Evolutionary conservation across 2,113 vertebrate species (phyloP).

Genomic region (Athene cunicularia): DNA sequence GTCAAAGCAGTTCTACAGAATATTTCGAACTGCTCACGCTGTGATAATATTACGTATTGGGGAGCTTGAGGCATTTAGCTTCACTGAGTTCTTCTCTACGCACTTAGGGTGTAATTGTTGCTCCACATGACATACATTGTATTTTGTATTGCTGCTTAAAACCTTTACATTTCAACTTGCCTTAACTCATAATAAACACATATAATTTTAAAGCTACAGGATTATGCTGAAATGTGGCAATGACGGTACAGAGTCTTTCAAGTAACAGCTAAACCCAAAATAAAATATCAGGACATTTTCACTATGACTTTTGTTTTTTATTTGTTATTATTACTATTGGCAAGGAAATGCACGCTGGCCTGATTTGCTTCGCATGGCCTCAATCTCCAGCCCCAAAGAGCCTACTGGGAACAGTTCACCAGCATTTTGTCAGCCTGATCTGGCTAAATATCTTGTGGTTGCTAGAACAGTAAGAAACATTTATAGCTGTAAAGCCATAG

Average conservation of each 20-base stretch:
- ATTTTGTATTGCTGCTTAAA: slow-evolving; percentile 37
- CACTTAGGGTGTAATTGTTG: slow-evolving; percentile 53
- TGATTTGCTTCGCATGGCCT: neutral
- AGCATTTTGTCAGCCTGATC: neutral
- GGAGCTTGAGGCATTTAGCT: slow-evolving; percentile 22
- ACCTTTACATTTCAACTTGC: slow-evolving; percentile 38
- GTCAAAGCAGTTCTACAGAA: slow-evolving; percentile 7
- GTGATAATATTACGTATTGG: slow-evolving; percentile 57
- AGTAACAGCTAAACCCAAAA: neutral
- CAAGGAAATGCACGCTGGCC: neutral
- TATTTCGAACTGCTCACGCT: slow-evolving; percentile 41
- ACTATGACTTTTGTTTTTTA: neutral
- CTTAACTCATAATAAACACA: slow-evolving; percentile 6
- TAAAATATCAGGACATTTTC: neutral
- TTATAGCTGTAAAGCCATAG: neutral
- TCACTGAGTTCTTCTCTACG: slow-evolving; percentile 1
- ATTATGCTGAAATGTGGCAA: neutral
- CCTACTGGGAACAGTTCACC: neutral
- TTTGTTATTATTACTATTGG: neutral
- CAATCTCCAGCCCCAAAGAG: neutral
- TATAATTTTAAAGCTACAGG: neutral
- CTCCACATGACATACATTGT: slow-evolving; percentile 15
- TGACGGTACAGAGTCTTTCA: neutral
- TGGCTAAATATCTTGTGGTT: neutral
- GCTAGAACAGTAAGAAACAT: neutral